phyloP scores from a whole-genome alignment of 2,797 vertebrate genomes.

The Rhinichthys osculus region DNA sequence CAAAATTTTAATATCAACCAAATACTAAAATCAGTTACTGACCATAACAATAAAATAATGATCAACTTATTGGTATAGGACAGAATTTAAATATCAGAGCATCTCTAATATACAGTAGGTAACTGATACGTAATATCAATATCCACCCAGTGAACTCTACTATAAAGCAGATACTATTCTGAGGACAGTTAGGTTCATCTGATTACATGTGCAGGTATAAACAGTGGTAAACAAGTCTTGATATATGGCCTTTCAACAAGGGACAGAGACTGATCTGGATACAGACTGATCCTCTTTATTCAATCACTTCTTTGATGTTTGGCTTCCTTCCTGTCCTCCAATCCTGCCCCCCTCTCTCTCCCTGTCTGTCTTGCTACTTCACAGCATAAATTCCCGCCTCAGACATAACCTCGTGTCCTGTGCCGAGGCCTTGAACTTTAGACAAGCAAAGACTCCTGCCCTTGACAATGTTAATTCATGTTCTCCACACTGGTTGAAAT shows the following conservation, averaged over 20 bases:
- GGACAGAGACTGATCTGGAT: conserved; percentile 15
- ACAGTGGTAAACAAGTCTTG: conserved; percentile 13
- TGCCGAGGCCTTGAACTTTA: conserved; percentile 22
- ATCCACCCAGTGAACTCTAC: background rate
- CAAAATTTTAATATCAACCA: background rate
- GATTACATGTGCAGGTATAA: background rate
- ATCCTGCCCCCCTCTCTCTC: background rate
- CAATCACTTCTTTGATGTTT: conserved; percentile 27
- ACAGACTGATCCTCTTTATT: conserved; percentile 38
- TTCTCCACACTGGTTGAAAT: conserved; percentile 31
- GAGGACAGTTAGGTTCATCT: background rate
- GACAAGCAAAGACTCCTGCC: conserved; percentile 20
- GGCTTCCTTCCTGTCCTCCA: conserved; percentile 16
- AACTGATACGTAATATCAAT: too few species aligned
- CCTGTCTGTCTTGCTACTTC: background rate
- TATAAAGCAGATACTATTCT: background rate
- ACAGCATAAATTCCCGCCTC: conserved; percentile 4
- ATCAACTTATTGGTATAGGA: background rate
- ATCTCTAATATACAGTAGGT: background rate
- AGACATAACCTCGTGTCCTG: conserved; percentile 17
- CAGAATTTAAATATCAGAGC: background rate
- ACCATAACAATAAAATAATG: background rate
- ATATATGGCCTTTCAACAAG: conserved; percentile 33
- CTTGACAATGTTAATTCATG: conserved; percentile 49
- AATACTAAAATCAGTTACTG: background rate